These are phyloP conservation scores for Poicephalus meyeri DNA, from an alignment of 2,113 vertebrate species.

Conservation along the genomic window DNA sequence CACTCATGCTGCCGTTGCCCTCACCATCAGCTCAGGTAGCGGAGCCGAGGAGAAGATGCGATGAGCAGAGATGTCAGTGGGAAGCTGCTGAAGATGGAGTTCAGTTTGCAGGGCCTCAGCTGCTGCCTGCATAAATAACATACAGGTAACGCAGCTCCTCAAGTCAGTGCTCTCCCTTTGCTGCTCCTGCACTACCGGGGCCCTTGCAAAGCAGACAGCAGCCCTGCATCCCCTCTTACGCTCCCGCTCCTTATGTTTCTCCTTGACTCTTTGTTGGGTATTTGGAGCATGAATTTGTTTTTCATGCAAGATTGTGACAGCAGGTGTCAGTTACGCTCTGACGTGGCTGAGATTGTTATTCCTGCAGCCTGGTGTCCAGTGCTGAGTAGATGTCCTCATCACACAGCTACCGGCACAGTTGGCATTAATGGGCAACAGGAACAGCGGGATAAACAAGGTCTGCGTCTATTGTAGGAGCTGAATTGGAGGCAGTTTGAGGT, in stretches of 20 bases:
- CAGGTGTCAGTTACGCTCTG: conserved; percentile 21
- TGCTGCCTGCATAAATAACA: not conserved
- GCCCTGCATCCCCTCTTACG: not conserved
- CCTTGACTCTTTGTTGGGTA: not conserved
- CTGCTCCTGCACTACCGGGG: not conserved
- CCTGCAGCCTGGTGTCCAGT: not conserved
- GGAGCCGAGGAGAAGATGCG: not conserved
- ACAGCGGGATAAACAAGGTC: not conserved
- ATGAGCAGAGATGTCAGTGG: not conserved
- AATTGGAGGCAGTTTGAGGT: not conserved
- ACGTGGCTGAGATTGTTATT: conserved; percentile 1
- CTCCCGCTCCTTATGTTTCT: not conserved
- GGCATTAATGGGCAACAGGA: not conserved
- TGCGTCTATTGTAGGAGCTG: not conserved
- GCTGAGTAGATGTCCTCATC: not conserved
- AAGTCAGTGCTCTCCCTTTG: not conserved
- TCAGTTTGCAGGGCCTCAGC: not conserved
- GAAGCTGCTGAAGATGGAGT: not conserved
- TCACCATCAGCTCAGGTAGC: not conserved
- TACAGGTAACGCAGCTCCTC: not conserved
- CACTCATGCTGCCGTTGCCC: not conserved
- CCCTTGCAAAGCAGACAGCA: not conserved
- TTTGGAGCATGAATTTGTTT: not conserved
- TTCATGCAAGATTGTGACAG: not conserved
- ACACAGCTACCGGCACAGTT: not conserved